Evolutionary conservation across 2,888 invertebrate species (phyloP).

Genomic region (Galerucella pusilla): DNA sequence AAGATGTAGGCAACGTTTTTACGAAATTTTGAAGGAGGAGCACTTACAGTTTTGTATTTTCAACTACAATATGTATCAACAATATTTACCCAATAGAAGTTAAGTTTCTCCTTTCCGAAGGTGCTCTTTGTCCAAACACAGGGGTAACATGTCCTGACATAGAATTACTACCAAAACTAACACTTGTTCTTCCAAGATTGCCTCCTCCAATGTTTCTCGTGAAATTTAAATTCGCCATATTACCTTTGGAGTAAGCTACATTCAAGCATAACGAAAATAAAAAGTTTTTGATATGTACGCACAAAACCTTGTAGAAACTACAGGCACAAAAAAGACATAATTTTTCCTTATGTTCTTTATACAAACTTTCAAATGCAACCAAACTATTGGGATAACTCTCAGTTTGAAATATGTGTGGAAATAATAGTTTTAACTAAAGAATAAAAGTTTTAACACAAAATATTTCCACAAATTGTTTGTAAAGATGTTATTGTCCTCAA

Average conservation of each 20-base stretch:
- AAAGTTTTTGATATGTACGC: conserved; percentile 45
- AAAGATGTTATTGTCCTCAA: conserved; percentile 65
- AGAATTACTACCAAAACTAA: conserved; percentile 74
- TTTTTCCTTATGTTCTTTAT: conserved; percentile 53
- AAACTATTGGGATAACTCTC: conserved; percentile 50
- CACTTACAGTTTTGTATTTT: neutral
- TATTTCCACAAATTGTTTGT: conserved; percentile 57
- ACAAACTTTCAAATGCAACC: conserved; percentile 55
- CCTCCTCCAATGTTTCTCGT: conserved; percentile 89
- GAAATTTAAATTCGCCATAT: conserved; percentile 93
- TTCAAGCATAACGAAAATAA: conserved; percentile 61
- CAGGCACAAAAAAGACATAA: conserved; percentile 58
- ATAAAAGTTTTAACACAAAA: conserved; percentile 52
- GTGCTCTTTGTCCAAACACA: conserved; percentile 84
- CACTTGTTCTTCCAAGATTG: conserved; percentile 74
- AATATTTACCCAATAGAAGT: conserved; percentile 64
- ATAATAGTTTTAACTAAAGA: conserved; percentile 32
- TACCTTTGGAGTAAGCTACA: conserved; percentile 57
- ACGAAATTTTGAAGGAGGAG: neutral
- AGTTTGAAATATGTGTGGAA: conserved; percentile 40
- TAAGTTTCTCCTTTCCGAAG: conserved; percentile 79
- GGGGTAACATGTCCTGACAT: conserved; percentile 83
- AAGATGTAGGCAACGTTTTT: no score
- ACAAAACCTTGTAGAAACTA: conserved; percentile 51
- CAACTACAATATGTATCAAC: neutral